A percentile compares a stretch with the other conserved stretches of the same genome.
phyloP scores from a whole-genome alignment of 1,140 invertebrate genomes.

The Lepidurus arcticus region DNA sequence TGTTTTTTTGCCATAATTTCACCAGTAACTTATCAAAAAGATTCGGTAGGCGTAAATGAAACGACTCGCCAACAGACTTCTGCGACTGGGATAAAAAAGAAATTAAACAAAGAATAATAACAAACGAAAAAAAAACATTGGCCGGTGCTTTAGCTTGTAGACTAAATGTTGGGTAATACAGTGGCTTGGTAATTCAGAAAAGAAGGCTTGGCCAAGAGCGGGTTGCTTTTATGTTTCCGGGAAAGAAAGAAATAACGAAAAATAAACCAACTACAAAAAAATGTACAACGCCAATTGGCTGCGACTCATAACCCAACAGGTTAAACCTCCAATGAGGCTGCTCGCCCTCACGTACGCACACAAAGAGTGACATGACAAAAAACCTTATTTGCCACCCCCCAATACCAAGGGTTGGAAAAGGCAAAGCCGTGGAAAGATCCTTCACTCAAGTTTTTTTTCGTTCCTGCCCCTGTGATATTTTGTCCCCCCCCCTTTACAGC shows the following conservation, averaged over 20 bases:
- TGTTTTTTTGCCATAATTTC: neutral
- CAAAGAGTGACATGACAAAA: constrained; percentile 22
- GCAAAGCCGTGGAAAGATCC: constrained; percentile 18
- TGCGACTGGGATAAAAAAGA: neutral
- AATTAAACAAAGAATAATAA: neutral
- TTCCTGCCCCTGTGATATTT: neutral
- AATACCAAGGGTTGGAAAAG: constrained; percentile 21
- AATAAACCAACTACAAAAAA: constrained; percentile 17
- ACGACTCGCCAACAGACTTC: neutral
- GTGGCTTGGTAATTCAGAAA: constrained; percentile 6
- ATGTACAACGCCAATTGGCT: constrained; percentile 18
- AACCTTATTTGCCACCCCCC: constrained; percentile 20
- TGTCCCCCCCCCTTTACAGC: neutral
- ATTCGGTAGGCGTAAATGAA: neutral
- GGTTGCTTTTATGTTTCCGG: constrained; percentile 13
- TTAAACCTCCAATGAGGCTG: constrained; percentile 21
- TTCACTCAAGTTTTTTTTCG: neutral
- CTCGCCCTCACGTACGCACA: constrained; percentile 20
- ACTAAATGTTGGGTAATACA: constrained; percentile 8
- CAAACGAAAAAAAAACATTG: constrained; percentile 1
- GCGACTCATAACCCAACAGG: constrained; percentile 14
- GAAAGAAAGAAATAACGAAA: constrained; percentile 16
- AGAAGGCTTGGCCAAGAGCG: neutral
- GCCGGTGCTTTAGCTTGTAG: constrained; percentile 1
- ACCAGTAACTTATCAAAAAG: constrained; percentile 1